Evolutionary conservation across 2,888 invertebrate genomes (phyloP).

Genomic region (Caradrina kadenii): DNA sequence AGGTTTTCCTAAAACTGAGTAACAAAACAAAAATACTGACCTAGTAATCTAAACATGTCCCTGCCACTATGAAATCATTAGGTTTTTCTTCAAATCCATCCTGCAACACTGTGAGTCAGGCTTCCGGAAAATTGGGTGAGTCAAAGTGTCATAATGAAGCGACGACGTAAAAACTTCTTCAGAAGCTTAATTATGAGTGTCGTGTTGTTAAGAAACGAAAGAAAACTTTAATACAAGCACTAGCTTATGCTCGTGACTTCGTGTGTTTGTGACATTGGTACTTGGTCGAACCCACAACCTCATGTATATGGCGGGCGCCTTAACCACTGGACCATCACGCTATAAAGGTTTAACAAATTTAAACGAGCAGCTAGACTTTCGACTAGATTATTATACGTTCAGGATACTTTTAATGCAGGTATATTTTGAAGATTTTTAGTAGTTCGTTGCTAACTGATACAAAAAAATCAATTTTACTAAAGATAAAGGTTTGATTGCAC

Average conservation of each 20-base stretch:
- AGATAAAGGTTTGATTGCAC: background rate
- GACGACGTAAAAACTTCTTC: conserved; percentile 40
- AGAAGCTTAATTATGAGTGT: conserved; percentile 34
- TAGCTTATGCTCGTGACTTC: no score
- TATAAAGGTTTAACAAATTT: background rate
- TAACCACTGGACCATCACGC: background rate
- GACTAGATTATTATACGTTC: no score
- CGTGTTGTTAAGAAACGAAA: conserved; percentile 33
- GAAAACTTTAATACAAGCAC: conserved; percentile 13
- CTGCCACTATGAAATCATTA: conserved; percentile 17
- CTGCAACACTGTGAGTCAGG: conserved; percentile 45
- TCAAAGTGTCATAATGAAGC: conserved; percentile 48
- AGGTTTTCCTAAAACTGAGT: conserved; percentile 4
- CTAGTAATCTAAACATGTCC: conserved; percentile 29
- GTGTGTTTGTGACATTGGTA: background rate
- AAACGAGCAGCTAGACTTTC: no score
- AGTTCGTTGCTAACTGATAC: background rate
- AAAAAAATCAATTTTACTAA: background rate
- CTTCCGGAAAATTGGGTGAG: conserved; percentile 50
- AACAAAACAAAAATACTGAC: conserved; percentile 21
- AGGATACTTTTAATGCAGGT: no score
- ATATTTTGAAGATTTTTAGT: no score
- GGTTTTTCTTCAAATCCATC: conserved; percentile 34
- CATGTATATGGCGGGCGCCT: no score
- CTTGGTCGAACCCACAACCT: no score